Base-by-base conservation (phyloP, 1,140 invertebrate genomes). In the Euwallacea fornicatus region DNA sequence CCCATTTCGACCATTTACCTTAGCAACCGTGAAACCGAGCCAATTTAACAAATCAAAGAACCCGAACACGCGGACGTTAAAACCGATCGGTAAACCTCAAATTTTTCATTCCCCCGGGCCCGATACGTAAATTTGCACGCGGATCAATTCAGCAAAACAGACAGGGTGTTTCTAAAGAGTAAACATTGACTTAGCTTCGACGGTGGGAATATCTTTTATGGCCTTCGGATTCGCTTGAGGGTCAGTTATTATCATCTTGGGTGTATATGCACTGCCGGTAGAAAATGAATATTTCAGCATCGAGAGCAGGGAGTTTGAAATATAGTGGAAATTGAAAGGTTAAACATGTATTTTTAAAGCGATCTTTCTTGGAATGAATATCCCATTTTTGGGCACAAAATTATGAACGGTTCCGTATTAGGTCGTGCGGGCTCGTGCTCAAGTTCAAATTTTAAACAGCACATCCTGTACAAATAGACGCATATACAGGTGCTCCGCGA, bases 11-110 rank as follows among this genome's bases (percentile, higher is more conserved):
- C 65, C 65, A 66, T 66, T 66, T 66, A 66, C 65, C 65, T 66
- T 66, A 46, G 65, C 65, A 66, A 66, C 65, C 65, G 54, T 66
- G 43, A 66, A 66, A 56, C 65, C 65, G 65, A 66, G 43, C 65
- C 53, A 58, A 66, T 66, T 66, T 66, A 66, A 58, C 65, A 66
- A 66, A 66, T 66, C 65, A 66, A 66, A 66, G 65, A 46, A 16
- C 55, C 65, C 43, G 54, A 58, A 44, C 53, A 58, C n/a, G 65
- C 65, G 65, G 46, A 33, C 50, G 47, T 44, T 54, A 62, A 69
- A 69, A 63, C 46, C 59, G 46, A 62, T 69, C 67, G 67, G 67
- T 62, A 69, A 63, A 55, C 67, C 67, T n/a, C 11, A 42, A 62
- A 68, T 62, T 69, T 62, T 69, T 69, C 59, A 61, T 33, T 47